Evolutionary conservation across 2,113 vertebrate species (phyloP), one percentile per base, ranked within the genome.

Genomic region (Montifringilla adamsi): DNA sequence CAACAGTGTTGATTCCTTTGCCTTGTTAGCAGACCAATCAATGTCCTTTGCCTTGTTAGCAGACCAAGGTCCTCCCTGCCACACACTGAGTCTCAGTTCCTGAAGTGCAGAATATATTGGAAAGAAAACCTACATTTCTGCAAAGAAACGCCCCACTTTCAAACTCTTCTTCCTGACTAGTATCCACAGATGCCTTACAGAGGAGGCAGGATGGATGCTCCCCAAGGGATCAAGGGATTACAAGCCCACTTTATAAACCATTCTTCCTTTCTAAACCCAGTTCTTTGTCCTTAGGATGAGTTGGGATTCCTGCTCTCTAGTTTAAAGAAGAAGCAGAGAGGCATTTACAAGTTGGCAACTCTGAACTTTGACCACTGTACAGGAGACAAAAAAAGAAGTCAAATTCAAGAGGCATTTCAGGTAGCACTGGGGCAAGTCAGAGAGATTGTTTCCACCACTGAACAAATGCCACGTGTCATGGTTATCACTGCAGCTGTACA

Each of bases 401-500:
- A 93, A 94, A 93, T 95, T 81, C 85, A 91, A 96, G 94, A 96
- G 78, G 56, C 92, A 74, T 82, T 93, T 82, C 69, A 87, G 89
- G 75, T 90, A 90, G 90, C 67, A 35, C 94, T 80, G 81, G 93
- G 89, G 85, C 67, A 95, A 86, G 72, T 86, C 91, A 91, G 92
- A 95, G 93, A 94, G 95, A 83, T 90, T 77, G 78, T 96, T 97
- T 96, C 95, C 96, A 95, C 74, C 90, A 58, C 89, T 52, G 79
- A 73, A n/a, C 60, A 93, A 76, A 92, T 83, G 93, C 90, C 95
- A 93, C 77, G 84, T 3, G 9, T 94, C 95, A 91, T 60, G 86
- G 89, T 95, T 86, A 68, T 88, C 75, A 74, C 95, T 91, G 93
- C 67, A 97, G 96, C 95, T 97, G 96, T 95, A 95, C 96, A 89